Conservation (phyloP, 2,113 vertebrate species). For the Elephas maximus region DNA sequence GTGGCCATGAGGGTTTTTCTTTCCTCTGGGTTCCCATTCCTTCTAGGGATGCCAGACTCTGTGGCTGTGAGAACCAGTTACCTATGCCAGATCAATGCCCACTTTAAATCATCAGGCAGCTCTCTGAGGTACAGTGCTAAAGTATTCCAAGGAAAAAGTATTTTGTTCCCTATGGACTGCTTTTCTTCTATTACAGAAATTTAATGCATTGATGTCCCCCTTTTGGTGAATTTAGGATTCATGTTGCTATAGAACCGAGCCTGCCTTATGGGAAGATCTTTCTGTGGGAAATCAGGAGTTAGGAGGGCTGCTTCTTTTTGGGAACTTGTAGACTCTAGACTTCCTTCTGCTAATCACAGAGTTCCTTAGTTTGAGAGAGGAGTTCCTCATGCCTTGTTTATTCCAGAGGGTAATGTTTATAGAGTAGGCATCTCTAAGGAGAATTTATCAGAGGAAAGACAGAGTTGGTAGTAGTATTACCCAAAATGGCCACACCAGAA, state of each 20-base stretch:
- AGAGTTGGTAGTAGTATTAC: constrained; percentile 7
- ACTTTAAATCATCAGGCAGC: background rate
- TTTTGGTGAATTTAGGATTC: constrained; percentile 41
- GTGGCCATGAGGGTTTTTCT: constrained; percentile 36
- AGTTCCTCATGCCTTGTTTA: background rate
- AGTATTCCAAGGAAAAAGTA: background rate
- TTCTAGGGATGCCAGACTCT: constrained; percentile 58
- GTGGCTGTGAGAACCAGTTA: constrained; percentile 35
- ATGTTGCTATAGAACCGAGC: constrained; percentile 8
- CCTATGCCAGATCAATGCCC: constrained; percentile 18
- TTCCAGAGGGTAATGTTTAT: background rate
- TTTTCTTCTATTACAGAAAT: constrained; percentile 35
- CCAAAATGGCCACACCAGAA: constrained; percentile 30
- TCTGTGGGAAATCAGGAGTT: constrained; percentile 28
- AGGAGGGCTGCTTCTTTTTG: constrained; percentile 40
- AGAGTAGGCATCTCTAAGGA: background rate
- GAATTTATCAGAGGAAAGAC: background rate
- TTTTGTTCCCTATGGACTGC: background rate
- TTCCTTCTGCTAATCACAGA: background rate
- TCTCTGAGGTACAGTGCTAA: constrained; percentile 21
- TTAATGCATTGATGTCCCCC: background rate
- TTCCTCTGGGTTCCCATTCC: constrained; percentile 22
- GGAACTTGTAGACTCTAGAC: background rate
- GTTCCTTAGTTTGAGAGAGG: background rate
- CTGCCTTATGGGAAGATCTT: constrained; percentile 44